These are phyloP conservation scores for Carcinoscorpius rotundicauda DNA, from an alignment of 1,140 invertebrate species.

Conservation along the genomic window DNA sequence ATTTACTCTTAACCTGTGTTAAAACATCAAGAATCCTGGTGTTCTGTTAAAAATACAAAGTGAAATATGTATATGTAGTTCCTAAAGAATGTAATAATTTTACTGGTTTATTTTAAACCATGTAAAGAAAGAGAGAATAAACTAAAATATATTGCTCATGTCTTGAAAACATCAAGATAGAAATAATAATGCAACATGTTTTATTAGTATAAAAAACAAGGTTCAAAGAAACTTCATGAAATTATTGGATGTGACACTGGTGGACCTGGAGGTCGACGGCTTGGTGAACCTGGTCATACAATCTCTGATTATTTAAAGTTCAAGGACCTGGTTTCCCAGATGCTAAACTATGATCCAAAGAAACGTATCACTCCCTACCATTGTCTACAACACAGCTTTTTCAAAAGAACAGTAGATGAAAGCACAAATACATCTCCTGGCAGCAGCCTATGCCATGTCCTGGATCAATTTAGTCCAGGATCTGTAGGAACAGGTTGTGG, in stretches of 20 bases:
- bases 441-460: slow-evolving; percentile 52
- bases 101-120: no score
- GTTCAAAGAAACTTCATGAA: slow-evolving; percentile 38
- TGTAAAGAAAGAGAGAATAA: no score
- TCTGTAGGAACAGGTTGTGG: slow-evolving; percentile 8
- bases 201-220: slow-evolving; percentile 49
- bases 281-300: slow-evolving; percentile 89
- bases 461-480: slow-evolving; percentile 14
- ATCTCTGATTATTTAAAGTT: slow-evolving; percentile 97
- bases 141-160: no score
- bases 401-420: slow-evolving; percentile 84
- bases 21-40: no score
- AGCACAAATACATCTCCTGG: slow-evolving; percentile 67
- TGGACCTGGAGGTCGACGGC: slow-evolving; percentile 76
- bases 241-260: slow-evolving; percentile 70
- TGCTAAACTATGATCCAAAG: slow-evolving; percentile 97
- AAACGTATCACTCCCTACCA: slow-evolving; percentile 93
- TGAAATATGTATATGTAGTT: no score
- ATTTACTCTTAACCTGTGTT: no score
- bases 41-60: no score
- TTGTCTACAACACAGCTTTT: slow-evolving; percentile 94
- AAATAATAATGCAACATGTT: no score
- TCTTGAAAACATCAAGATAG: no score
- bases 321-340: slow-evolving; percentile 93
- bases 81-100: no score